Base-by-base conservation (phyloP, 2,113 vertebrate species). In the Eleginops maclovinus region DNA sequence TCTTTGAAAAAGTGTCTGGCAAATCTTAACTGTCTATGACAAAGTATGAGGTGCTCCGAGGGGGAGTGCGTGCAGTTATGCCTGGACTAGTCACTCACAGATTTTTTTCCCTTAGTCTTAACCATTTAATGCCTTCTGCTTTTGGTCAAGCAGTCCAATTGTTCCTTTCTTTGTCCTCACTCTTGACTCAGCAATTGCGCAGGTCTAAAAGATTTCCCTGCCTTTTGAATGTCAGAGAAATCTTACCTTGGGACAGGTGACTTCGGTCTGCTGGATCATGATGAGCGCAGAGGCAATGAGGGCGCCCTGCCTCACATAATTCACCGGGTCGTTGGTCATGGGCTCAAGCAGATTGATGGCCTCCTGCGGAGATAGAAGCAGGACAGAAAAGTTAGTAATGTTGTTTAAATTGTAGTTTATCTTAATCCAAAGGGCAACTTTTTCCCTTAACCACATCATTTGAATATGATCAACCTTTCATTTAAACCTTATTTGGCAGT, bases 251-350 rank as follows among this genome's bases (percentile, higher is more conserved):
- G 98, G 97, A 93, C 98, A 99, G 72, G 97, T 99, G 83, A 99
- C 94, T 85, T 99, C 98, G 0, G 96, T 96, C 94, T 99, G 98
- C 74, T 99, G 98, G 92, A 99, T 97, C 97, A 99, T 99, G 92
- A 99, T 98, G 82, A 99, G 96, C 53, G 98, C 98, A 1, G 97
- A 99, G 11, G 98, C 95, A 77, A 99, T 99, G 68, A 99, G 96
- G 22, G 98, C 98, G 10, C 98, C 98, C 82, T 99, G 98, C 86
- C 98, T 95, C 69, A 99, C 98, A 0, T 99, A 99, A 93, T 99
- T 99, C 74, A 99, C 98, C 0, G 98, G 98, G 88, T 99, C 98
- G 2, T 99, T 99, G 86, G 97, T 99, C 98, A 99, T 99, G 22
- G 98, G 98, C 86, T 99, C 97, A 75, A 99, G 89, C 84, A 99